Percentiles rank a stretch among this genome's conserved stretches.
These are phyloP conservation scores for Equus przewalskii DNA, from an alignment of 2,113 vertebrate species.

Conservation along the genomic window DNA sequence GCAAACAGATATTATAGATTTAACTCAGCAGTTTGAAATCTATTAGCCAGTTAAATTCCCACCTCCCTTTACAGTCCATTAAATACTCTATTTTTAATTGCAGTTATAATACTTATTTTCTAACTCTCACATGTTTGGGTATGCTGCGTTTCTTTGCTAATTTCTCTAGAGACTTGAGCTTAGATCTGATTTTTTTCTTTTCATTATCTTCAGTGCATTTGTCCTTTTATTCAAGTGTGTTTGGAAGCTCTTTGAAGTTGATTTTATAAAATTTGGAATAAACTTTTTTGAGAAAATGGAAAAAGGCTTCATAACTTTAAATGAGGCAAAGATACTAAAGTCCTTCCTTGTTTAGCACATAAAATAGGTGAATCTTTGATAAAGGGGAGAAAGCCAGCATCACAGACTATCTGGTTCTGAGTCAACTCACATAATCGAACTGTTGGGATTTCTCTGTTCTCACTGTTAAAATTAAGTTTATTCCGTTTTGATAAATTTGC, in stretches of 20 bases:
- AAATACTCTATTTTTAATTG: constrained; percentile 90
- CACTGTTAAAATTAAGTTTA: constrained; percentile 39
- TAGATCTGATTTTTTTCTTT: constrained; percentile 84
- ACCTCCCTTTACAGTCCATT: constrained; percentile 88
- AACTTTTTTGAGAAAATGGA: constrained; percentile 74
- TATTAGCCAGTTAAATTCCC: constrained; percentile 86
- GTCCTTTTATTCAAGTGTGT: constrained; percentile 75
- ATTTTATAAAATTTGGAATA: constrained; percentile 57
- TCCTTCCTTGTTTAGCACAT: neutral
- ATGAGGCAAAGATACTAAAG: neutral
- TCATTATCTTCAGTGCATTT: constrained; percentile 85
- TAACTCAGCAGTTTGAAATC: constrained; percentile 86
- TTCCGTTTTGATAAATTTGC: constrained; percentile 38
- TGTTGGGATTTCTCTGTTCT: constrained; percentile 38
- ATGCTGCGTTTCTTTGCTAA: constrained; percentile 88
- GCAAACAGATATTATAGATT: constrained; percentile 86
- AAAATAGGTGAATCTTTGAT: neutral
- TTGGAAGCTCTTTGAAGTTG: constrained; percentile 75
- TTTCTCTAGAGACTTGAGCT: constrained; percentile 89
- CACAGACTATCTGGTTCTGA: neutral
- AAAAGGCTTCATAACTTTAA: constrained; percentile 1
- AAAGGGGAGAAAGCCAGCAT: neutral
- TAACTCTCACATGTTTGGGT: constrained; percentile 87
- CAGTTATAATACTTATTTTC: constrained; percentile 90
- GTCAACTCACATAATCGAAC: constrained; percentile 20